These are phyloP conservation scores for Parnassius glacialis DNA, from an alignment of 2,888 invertebrate genomes.

Conservation along the genomic window DNA sequence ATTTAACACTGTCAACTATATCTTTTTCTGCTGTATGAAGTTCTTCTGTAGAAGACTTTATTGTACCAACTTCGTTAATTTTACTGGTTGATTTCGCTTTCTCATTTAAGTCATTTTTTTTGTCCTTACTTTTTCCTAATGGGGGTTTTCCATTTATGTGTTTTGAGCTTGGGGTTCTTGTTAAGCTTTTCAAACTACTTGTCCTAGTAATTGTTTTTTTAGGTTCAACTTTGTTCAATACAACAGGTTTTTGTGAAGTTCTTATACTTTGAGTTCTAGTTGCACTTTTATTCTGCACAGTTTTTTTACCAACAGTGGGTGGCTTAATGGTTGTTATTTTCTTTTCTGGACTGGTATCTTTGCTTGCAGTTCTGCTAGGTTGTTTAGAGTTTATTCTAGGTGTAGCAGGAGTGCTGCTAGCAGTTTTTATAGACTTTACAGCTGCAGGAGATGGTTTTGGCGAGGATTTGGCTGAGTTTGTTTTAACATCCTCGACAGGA, in stretches of 20 bases:
- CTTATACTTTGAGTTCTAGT: slow-evolving; percentile 56
- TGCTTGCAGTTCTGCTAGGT: slow-evolving; percentile 62
- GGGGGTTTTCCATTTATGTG: slow-evolving; percentile 65
- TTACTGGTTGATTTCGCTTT: slow-evolving; percentile 57
- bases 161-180: slow-evolving; percentile 65
- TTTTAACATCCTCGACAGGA: slow-evolving; percentile 63
- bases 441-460: slow-evolving; percentile 52
- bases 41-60: slow-evolving; percentile 30
- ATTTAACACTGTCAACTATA: slow-evolving; percentile 22
- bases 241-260: slow-evolving; percentile 52
- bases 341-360: slow-evolving; percentile 71
- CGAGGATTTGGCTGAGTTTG: slow-evolving; percentile 54
- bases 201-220: slow-evolving; percentile 67
- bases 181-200: slow-evolving; percentile 67
- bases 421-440: slow-evolving; percentile 57
- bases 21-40: slow-evolving; percentile 27
- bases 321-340: slow-evolving; percentile 42
- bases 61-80: slow-evolving; percentile 54
- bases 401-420: slow-evolving; percentile 61
- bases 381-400: slow-evolving; percentile 71
- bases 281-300: slow-evolving; percentile 45
- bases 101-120: slow-evolving; percentile 57
- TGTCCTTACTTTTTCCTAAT: slow-evolving; percentile 53
- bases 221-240: slow-evolving; percentile 52
- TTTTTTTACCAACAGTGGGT: slow-evolving; percentile 36